Evolutionary conservation across 2,113 vertebrate genomes (phyloP).

Genomic region (Maccullochella peelii): DNA sequence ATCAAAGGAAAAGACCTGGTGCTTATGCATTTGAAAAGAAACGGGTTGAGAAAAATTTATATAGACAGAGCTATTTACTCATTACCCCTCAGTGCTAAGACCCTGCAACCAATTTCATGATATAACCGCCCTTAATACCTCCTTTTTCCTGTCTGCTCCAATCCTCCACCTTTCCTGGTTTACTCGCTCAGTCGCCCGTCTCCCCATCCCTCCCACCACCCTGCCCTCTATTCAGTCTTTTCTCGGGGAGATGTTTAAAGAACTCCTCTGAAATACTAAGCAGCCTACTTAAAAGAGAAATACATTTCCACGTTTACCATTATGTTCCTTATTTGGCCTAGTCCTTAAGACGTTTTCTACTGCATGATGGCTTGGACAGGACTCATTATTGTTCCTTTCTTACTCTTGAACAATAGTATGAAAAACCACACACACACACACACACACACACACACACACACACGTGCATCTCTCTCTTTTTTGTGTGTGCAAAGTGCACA

Average conservation of each 20-base stretch:
- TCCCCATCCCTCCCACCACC: slow-evolving; percentile 20
- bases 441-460: background rate
- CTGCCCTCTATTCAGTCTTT: slow-evolving; percentile 31
- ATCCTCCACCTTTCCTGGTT: slow-evolving; percentile 40
- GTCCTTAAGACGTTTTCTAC: background rate
- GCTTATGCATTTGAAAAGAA: slow-evolving; percentile 60
- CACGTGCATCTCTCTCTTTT: no score
- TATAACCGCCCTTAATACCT: slow-evolving; percentile 53
- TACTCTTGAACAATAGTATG: background rate
- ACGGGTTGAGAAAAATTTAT: slow-evolving; percentile 66
- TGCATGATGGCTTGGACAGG: background rate
- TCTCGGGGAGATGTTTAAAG: slow-evolving; percentile 48
- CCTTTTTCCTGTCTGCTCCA: slow-evolving; percentile 51
- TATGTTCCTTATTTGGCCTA: slow-evolving; percentile 27
- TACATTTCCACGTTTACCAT: slow-evolving; percentile 3
- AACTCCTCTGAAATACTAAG: slow-evolving; percentile 66
- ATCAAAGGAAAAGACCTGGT: slow-evolving; percentile 67
- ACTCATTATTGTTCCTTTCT: slow-evolving; percentile 18
- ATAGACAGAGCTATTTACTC: slow-evolving; percentile 77
- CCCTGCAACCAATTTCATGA: slow-evolving; percentile 46
- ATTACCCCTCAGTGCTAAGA: slow-evolving; percentile 47
- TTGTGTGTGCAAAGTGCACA: no score
- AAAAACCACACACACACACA: background rate
- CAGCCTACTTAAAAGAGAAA: slow-evolving; percentile 37
- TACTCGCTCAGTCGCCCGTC: slow-evolving; percentile 25